A percentile compares a stretch with the other conserved stretches of the same genome.
These are phyloP conservation scores for Fratercula arctica DNA, from an alignment of 2,797 vertebrate species.

Conservation along the genomic window DNA sequence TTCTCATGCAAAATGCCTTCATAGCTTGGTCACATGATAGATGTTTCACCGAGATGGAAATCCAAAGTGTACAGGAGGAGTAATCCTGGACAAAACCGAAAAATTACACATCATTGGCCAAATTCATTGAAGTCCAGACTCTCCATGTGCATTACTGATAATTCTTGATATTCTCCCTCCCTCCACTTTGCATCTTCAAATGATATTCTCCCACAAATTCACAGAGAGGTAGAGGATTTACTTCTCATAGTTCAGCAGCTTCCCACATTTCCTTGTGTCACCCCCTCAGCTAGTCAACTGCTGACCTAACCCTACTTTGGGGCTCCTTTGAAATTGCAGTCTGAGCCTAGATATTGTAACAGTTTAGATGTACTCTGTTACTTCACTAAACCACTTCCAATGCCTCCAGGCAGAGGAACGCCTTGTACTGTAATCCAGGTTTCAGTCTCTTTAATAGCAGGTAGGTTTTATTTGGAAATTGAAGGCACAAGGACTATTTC, in stretches of 20 bases:
- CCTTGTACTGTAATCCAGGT: background rate
- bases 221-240: background rate
- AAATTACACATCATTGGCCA: background rate
- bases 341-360: background rate
- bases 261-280: background rate
- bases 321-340: background rate
- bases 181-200: background rate
- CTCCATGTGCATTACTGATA: rapidly evolving
- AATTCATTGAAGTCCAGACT: background rate
- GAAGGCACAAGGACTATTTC: background rate
- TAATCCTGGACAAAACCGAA: background rate
- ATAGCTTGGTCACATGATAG: background rate
- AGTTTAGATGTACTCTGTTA: background rate
- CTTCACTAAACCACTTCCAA: background rate
- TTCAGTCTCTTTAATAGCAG: background rate
- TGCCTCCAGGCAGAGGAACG: background rate
- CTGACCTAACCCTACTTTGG: background rate
- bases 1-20: background rate
- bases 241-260: background rate
- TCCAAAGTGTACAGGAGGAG: background rate
- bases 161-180: background rate
- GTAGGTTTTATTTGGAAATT: background rate
- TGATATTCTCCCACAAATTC: background rate
- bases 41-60: background rate
- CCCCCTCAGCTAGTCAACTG: background rate